Evolutionary conservation across 2,113 vertebrate species (phyloP).

Genomic region (Neotragus moschatus): DNA sequence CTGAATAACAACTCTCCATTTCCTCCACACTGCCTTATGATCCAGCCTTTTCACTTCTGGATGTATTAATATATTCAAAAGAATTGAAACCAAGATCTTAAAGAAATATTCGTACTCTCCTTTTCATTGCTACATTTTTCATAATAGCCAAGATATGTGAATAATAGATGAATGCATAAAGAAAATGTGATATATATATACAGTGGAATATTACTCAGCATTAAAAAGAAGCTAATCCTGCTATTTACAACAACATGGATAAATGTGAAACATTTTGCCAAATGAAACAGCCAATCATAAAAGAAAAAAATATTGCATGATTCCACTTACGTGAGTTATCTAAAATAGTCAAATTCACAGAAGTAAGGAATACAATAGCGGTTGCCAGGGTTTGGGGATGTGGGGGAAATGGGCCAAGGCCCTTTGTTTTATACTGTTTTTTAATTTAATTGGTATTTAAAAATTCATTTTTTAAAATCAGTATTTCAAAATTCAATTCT

Average conservation of each 20-base stretch:
- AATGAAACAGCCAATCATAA: not conserved
- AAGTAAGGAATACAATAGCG: not conserved
- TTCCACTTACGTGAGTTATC: not conserved
- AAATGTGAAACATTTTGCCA: not conserved
- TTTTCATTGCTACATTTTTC: not conserved
- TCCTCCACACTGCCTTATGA: not conserved
- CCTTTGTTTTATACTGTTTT: not conserved
- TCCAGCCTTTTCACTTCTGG: not conserved
- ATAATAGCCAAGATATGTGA: not conserved
- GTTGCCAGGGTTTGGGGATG: not conserved
- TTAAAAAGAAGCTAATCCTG: not conserved
- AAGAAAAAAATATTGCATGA: not conserved
- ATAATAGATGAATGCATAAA: not conserved
- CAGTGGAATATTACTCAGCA: not conserved
- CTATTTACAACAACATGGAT: not conserved
- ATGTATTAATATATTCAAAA: not conserved
- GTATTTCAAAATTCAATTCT: not conserved
- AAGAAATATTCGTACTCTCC: not conserved
- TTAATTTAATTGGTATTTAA: not conserved
- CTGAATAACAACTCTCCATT: not conserved
- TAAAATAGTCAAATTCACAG: not conserved
- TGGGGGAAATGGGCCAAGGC: not conserved
- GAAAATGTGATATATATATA: not conserved
- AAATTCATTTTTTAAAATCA: not conserved
- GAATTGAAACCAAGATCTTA: not conserved